A percentile compares a stretch with the other conserved stretches of the same genome.
Conservation (phyloP, 2,113 vertebrate species). For the Crotophaga sulcirostris region DNA sequence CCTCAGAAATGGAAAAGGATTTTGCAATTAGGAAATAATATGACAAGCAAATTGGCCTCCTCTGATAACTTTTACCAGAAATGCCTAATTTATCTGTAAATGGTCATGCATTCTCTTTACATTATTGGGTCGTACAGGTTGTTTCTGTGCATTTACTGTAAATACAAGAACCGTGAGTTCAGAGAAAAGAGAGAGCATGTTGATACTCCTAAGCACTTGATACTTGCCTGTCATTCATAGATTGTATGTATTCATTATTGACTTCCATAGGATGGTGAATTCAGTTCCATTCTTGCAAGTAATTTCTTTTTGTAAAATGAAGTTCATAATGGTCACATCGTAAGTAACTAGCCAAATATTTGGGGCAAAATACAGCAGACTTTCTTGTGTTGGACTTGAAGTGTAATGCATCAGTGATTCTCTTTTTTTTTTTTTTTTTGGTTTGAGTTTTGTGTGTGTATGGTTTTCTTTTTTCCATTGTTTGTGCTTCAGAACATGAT, state of each 20-base stretch:
- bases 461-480: background rate
- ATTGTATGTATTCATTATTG: background rate
- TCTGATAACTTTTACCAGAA: constrained; percentile 53
- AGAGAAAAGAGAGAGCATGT: background rate
- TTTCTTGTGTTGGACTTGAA: background rate
- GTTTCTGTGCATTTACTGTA: background rate
- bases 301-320: background rate
- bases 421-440: background rate
- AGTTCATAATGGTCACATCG: background rate
- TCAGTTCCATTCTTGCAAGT: background rate
- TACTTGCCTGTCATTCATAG: background rate
- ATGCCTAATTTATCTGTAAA: background rate
- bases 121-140: background rate
- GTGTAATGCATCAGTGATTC: background rate
- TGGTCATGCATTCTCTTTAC: background rate
- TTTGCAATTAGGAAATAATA: background rate
- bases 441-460: too few species aligned
- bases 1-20: constrained; percentile 33
- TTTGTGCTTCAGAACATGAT: background rate
- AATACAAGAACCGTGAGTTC: background rate
- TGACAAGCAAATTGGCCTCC: background rate
- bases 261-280: background rate
- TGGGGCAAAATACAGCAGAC: background rate
- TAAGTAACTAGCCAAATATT: background rate
- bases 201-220: background rate